Evolutionary conservation across 1,140 invertebrate species (phyloP).

Genomic region (Aphaenogaster rudis): DNA sequence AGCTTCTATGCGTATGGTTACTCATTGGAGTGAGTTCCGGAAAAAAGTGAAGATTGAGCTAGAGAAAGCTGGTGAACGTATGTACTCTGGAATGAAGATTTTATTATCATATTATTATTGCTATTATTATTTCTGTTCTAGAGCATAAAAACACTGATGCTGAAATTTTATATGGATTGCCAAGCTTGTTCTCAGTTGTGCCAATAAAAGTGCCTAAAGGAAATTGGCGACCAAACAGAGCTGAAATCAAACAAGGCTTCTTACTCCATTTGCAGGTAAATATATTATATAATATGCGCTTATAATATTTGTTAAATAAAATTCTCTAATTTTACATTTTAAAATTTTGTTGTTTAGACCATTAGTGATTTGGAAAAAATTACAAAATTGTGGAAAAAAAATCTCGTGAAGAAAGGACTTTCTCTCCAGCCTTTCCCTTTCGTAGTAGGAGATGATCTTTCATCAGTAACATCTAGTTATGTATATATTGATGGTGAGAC

Average conservation of each 20-base stretch:
- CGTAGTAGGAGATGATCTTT: constrained; percentile 1
- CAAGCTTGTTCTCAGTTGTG: constrained; percentile 21
- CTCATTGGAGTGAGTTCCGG: not conserved
- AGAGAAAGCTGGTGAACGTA: constrained; percentile 11
- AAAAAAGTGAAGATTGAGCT: not conserved
- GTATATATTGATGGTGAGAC: too few species aligned
- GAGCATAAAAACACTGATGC: not conserved
- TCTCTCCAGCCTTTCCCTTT: constrained; percentile 23
- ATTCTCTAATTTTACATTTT: not conserved
- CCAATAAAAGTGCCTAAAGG: constrained; percentile 19
- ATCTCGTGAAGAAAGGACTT: constrained; percentile 1
- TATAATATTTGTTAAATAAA: not conserved
- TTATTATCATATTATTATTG: constrained; percentile 1
- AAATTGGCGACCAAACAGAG: constrained; percentile 22
- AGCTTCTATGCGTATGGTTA: not conserved
- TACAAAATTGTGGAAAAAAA: constrained; percentile 4
- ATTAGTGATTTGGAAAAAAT: constrained; percentile 20
- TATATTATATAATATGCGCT: not conserved
- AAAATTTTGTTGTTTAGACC: constrained; percentile 17
- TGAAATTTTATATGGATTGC: constrained; percentile 7
- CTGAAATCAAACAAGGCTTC: constrained; percentile 13
- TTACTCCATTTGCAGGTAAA: constrained; percentile 27
- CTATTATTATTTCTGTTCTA: constrained; percentile 16
- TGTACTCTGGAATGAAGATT: not conserved
- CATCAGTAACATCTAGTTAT: constrained; percentile 7